phyloP scores from a whole-genome alignment of 2,797 vertebrate species.

The Poeciliopsis paucimaculata region DNA sequence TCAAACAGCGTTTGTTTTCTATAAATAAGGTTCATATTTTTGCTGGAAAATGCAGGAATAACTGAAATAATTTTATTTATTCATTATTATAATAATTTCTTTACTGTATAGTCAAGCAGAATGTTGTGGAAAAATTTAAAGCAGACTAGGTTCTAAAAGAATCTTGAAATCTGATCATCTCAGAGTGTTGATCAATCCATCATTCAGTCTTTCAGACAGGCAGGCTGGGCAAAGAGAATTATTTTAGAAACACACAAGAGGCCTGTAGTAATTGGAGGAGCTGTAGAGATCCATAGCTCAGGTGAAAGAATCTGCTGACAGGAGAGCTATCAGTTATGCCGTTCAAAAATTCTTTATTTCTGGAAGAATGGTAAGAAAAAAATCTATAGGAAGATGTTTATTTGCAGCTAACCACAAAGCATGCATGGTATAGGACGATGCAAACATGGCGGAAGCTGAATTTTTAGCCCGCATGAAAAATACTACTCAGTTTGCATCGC shows the following conservation, averaged over 20 bases:
- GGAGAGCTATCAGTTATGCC: neutral
- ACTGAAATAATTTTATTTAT: too few relatives aligned
- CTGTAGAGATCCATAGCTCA: neutral
- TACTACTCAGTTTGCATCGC: neutral
- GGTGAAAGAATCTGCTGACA: neutral
- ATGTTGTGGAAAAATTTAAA: neutral
- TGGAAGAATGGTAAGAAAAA: neutral
- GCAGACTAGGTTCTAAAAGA: neutral
- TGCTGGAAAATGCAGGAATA: too few relatives aligned
- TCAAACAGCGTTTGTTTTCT: too few relatives aligned
- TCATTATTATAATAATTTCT: too few relatives aligned
- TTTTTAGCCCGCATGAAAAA: neutral
- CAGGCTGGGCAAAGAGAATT: neutral
- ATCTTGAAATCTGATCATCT: neutral
- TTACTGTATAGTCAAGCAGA: too few relatives aligned
- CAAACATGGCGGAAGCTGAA: neutral
- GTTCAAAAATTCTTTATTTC: neutral
- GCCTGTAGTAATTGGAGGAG: neutral
- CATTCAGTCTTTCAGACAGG: neutral
- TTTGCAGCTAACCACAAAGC: neutral
- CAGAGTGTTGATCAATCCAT: neutral
- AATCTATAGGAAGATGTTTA: neutral
- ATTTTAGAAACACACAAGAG: neutral
- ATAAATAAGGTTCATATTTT: too few relatives aligned
- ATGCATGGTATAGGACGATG: neutral